These are phyloP conservation scores for Protobothrops flavoviridis DNA, from an alignment of 2,113 vertebrate genomes.

Conservation along the genomic window DNA sequence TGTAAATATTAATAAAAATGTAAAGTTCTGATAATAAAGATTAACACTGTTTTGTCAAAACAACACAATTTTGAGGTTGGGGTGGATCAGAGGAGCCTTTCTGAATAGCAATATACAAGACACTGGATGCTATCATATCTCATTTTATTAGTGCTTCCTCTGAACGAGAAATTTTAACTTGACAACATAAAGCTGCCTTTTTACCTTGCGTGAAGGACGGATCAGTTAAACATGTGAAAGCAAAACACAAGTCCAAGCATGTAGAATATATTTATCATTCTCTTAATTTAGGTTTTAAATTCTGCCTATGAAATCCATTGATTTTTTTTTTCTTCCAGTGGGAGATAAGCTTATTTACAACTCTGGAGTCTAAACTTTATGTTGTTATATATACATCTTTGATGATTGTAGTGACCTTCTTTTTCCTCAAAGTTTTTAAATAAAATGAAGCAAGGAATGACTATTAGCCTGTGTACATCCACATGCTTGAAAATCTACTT, in stretches of 20 bases:
- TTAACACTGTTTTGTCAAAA: slow-evolving; percentile 40
- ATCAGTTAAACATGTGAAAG: slow-evolving; percentile 45
- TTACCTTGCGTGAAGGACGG: slow-evolving; percentile 51
- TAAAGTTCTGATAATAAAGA: slow-evolving; percentile 28
- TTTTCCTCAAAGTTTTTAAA: slow-evolving; percentile 53
- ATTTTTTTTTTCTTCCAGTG: neutral
- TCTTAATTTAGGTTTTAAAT: slow-evolving; percentile 51
- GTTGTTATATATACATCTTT: neutral
- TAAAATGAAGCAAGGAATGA: slow-evolving; percentile 44
- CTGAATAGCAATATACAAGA: slow-evolving; percentile 23
- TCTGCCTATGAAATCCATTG: neutral
- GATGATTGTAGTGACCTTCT: neutral
- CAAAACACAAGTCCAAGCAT: slow-evolving; percentile 46
- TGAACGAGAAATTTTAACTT: slow-evolving; percentile 45
- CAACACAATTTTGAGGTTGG: slow-evolving; percentile 26
- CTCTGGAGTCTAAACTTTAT: neutral
- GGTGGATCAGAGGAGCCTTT: neutral
- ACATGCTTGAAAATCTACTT: slow-evolving; percentile 70
- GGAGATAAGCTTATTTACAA: neutral
- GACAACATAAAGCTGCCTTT: slow-evolving; percentile 44
- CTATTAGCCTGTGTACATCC: slow-evolving; percentile 63
- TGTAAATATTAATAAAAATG: slow-evolving; percentile 28
- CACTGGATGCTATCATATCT: slow-evolving; percentile 35
- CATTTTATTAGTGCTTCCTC: slow-evolving; percentile 46
- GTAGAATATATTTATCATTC: slow-evolving; percentile 47